These are phyloP conservation scores for Oryzias sinensis DNA, from an alignment of 2,797 vertebrate species.

Conservation along the genomic window DNA sequence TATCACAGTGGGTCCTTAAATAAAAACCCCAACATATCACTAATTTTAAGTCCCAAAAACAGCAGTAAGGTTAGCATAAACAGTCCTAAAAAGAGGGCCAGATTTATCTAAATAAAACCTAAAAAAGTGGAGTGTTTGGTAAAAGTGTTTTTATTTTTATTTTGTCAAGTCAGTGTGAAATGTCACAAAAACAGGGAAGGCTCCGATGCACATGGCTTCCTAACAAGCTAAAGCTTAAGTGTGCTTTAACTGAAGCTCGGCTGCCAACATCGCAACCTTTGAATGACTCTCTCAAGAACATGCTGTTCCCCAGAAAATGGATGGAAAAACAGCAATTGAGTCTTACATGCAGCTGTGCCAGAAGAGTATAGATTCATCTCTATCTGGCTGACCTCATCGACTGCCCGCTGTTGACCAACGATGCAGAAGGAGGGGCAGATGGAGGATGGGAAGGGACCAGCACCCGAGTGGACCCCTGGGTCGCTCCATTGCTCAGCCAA, in stretches of 20 bases:
- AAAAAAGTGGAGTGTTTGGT: too few species aligned
- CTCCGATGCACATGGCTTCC: too few species aligned
- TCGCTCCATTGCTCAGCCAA: conserved; percentile 79
- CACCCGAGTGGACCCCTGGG: conserved; percentile 65
- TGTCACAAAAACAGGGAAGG: too few species aligned
- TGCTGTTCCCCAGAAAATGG: conserved; percentile 25
- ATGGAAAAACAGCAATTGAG: conserved; percentile 53
- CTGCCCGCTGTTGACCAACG: conserved; percentile 52
- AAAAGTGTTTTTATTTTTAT: too few species aligned
- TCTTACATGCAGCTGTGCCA: conserved; percentile 51
- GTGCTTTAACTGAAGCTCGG: conserved; percentile 15
- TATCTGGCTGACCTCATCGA: conserved; percentile 57
- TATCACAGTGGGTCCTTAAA: too few species aligned
- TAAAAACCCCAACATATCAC: too few species aligned
- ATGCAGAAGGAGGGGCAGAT: conserved; percentile 58
- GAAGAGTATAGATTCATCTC: conserved; percentile 66
- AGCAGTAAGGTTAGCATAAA: too few species aligned
- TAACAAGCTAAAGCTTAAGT: conserved; percentile 4
- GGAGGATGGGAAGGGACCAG: conserved; percentile 70
- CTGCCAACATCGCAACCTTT: conserved; percentile 21
- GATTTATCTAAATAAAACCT: too few species aligned
- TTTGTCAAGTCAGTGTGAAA: too few species aligned
- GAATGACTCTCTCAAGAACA: conserved; percentile 6
- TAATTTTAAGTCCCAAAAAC: too few species aligned
- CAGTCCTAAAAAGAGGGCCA: too few species aligned